Base-by-base conservation (phyloP, 2,113 vertebrate genomes). In the Zosterops hypoxanthus region DNA sequence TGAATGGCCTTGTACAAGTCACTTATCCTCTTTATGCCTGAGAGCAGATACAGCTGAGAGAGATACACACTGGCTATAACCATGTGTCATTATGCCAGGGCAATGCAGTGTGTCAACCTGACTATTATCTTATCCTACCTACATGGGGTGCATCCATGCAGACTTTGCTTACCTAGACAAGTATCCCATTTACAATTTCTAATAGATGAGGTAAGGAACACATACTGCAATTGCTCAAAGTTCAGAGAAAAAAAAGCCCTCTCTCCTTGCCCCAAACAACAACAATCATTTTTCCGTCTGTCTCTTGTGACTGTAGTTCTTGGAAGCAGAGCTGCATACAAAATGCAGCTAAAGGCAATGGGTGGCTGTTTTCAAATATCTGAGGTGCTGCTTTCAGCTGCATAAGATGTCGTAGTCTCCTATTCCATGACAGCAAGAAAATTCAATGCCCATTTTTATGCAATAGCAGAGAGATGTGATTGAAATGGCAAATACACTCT, bases 1-100 rank as follows among this genome's bases (percentile, higher is more conserved):
- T 68, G 93, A 88, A 86, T 42, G 80, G 95, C 85, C 88, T 95
- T 94, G 82, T 78, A 90, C 56, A 52, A 93, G 82, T 86, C 90
- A 94, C 78, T 93, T 93, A 93, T 44, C 76, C 69, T 83, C 72
- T 92, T 90, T 84, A 73, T 92, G 94, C 88, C 60, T 90, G 76
- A 64, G 82, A 93, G 90, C 88, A 94, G 86, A 88, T 13, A 52
- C 12, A 84, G 82, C 86, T 19, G 65, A 93, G 93, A 81, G 77
- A 96, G 76, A 90, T 19, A 50, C 8, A 66, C 41, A 7, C 14
- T 5, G 47, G 71, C 93, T 86, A 86, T 92, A 96, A 88, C 92
- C 90, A 78, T 81, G 86, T 71, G 85, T 75, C 92, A 92, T 92
- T 56, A 53, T 83, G 83, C 64, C 90, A 81, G 85, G 5, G 82